phyloP scores from a whole-genome alignment of 2,113 vertebrate genomes.

The Ondatra zibethicus region DNA sequence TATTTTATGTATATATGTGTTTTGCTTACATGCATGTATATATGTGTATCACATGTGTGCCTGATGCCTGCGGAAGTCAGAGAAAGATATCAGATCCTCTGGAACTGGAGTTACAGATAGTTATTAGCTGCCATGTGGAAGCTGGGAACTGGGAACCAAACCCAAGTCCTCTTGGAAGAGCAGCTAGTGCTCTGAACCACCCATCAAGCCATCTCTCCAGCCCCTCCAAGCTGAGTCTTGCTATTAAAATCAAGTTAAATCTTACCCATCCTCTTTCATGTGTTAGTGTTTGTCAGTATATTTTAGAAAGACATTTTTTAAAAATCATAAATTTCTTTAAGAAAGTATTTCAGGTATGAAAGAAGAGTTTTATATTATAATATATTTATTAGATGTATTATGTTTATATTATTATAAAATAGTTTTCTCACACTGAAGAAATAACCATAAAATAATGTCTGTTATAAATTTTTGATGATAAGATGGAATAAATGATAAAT shows the following conservation, averaged over 20 bases:
- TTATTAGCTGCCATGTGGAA: neutral
- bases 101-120: neutral
- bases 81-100: neutral
- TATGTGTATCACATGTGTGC: neutral
- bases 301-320: neutral
- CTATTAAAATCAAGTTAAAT: neutral
- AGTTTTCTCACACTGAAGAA: neutral
- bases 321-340: neutral
- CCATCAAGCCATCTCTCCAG: neutral
- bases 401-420: slow-evolving; percentile 29
- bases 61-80: neutral
- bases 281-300: neutral
- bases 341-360: neutral
- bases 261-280: neutral
- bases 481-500: neutral
- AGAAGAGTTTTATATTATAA: neutral
- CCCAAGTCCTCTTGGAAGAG: neutral
- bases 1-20: neutral
- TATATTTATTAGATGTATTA: neutral
- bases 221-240: neutral
- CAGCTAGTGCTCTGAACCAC: neutral
- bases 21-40: neutral
- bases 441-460: neutral
- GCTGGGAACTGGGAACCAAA: neutral
- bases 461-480: neutral